Percentiles rank a stretch among this genome's conserved stretches.
phyloP scores from a whole-genome alignment of 2,797 vertebrate genomes.

The Astyanax mexicanus region DNA sequence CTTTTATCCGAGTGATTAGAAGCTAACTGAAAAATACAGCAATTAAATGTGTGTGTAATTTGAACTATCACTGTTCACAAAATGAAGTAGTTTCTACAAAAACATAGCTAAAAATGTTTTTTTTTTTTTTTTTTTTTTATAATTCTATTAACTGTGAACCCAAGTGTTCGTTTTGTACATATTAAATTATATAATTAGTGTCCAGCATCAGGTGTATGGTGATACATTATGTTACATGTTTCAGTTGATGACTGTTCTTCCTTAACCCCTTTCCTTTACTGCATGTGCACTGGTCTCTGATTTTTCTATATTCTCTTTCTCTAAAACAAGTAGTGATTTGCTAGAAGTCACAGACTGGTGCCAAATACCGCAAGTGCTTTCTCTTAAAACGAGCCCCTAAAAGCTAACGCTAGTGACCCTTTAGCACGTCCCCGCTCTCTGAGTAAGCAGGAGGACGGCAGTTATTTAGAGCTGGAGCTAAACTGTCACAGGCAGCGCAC shows the following conservation, averaged over 20 bases:
- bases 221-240: not conserved
- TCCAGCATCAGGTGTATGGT: conserved; percentile 6
- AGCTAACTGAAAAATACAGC: not conserved
- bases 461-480: conserved; percentile 34
- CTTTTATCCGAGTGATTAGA: not conserved
- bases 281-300: not conserved
- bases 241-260: not conserved
- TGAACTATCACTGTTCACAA: too few relatives aligned
- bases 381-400: conserved; percentile 63
- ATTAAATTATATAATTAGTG: conserved; percentile 80
- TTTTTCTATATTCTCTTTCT: not conserved
- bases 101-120: not conserved
- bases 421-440: conserved; percentile 35
- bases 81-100: not conserved
- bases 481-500: conserved; percentile 8
- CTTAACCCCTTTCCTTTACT: not conserved
- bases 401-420: conserved; percentile 57
- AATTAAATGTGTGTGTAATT: not conserved
- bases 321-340: conserved; percentile 57
- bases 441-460: conserved; percentile 17
- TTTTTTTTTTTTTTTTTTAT: conserved; percentile 7
- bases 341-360: conserved; percentile 68
- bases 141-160: not conserved
- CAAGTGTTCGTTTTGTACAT: conserved; percentile 81
- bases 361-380: conserved; percentile 68